phyloP scores from a whole-genome alignment of 2,797 vertebrate species.

The Characodon lateralis region DNA sequence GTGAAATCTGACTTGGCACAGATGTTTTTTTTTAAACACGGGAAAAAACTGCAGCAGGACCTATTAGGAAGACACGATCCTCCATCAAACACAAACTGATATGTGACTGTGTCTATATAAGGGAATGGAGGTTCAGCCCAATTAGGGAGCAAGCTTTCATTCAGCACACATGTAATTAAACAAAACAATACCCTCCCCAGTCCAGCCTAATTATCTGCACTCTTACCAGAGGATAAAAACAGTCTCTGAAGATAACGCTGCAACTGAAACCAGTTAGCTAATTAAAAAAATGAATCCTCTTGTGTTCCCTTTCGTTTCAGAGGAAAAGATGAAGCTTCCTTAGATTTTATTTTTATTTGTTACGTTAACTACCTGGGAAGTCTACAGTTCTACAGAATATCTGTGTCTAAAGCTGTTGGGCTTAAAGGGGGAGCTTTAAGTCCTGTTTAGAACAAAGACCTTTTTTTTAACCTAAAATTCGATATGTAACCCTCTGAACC shows the following conservation, averaged over 20 bases:
- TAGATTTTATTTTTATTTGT: neutral
- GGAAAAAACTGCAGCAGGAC: neutral
- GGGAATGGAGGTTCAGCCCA: neutral
- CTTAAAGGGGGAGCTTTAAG: neutral
- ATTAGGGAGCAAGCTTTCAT: constrained; percentile 5
- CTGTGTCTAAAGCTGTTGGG: neutral
- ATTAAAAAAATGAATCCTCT: constrained; percentile 12
- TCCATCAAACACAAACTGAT: neutral
- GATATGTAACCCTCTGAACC: neutral
- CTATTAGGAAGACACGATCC: neutral
- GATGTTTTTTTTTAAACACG: neutral
- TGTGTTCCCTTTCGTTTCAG: constrained; percentile 5
- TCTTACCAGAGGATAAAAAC: constrained; percentile 24
- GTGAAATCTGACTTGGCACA: neutral
- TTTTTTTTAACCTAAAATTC: too few relatives aligned
- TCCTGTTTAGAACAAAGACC: too few relatives aligned
- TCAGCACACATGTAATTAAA: constrained; percentile 38
- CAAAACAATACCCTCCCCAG: constrained; percentile 7
- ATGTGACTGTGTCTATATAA: neutral
- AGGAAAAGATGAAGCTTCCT: neutral
- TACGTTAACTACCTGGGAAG: constrained; percentile 7
- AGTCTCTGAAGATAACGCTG: constrained; percentile 13
- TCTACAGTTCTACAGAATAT: constrained; percentile 5
- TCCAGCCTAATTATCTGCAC: constrained; percentile 43
- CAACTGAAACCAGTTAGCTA: constrained; percentile 12